Percentiles rank a stretch among this genome's conserved stretches.
Evolutionary conservation across 2,888 invertebrate species (phyloP).

Genomic region (Dendrolimus houi): DNA sequence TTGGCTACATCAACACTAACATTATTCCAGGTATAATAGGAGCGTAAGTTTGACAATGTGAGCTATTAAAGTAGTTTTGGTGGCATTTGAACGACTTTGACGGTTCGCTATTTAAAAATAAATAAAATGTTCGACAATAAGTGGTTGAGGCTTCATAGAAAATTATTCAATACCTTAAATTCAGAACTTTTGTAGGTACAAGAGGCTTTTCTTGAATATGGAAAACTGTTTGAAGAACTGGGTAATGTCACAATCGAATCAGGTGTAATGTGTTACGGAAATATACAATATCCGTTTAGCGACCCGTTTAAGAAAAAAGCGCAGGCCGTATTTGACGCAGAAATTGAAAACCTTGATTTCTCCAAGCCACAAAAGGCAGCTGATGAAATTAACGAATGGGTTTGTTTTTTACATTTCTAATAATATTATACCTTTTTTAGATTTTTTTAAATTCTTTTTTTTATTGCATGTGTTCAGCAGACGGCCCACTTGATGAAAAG

Average conservation of each 20-base stretch:
- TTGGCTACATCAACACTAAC: too few species aligned
- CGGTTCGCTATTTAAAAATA: too few species aligned
- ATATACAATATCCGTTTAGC: slow-evolving; percentile 13
- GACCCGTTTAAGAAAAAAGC: slow-evolving; percentile 12
- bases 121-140: too few species aligned
- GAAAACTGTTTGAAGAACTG: slow-evolving; percentile 13
- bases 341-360: slow-evolving; percentile 26
- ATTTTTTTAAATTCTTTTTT: too few species aligned
- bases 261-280: slow-evolving; percentile 19
- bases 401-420: slow-evolving; percentile 11
- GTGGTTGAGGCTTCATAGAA: too few species aligned
- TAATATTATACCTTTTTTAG: neutral
- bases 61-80: too few species aligned
- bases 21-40: too few species aligned
- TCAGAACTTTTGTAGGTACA: slow-evolving; percentile 19
- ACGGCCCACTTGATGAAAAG: too few species aligned
- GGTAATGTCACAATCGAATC: slow-evolving; percentile 17
- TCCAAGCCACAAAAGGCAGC: slow-evolving; percentile 18
- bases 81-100: too few species aligned
- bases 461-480: too few species aligned
- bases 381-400: slow-evolving; percentile 33
- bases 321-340: slow-evolving; percentile 16
- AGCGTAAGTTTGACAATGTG: too few species aligned
- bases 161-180: too few species aligned
- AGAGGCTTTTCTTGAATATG: slow-evolving; percentile 13